phyloP scores from a whole-genome alignment of 2,113 vertebrate genomes.

The Numenius arquata region DNA sequence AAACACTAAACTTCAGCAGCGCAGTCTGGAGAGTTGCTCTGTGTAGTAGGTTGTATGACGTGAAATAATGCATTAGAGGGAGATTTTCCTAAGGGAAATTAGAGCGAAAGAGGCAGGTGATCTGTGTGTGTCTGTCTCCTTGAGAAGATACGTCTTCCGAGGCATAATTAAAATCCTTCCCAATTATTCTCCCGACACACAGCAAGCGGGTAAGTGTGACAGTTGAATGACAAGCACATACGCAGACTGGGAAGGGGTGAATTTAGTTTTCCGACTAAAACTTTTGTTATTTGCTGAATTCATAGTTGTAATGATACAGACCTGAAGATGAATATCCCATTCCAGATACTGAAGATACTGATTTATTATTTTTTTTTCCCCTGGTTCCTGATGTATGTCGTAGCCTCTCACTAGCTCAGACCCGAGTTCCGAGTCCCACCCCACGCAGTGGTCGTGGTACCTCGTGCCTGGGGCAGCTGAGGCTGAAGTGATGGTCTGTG shows the following conservation, averaged over 20 bases:
- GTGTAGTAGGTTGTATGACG: neutral
- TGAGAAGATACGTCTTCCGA: slow-evolving; percentile 26
- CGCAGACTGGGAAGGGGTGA: neutral
- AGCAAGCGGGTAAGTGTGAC: slow-evolving; percentile 1
- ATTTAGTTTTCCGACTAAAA: neutral
- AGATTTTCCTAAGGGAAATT: slow-evolving; percentile 66
- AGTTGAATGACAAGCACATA: slow-evolving; percentile 32
- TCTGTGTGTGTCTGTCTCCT: neutral
- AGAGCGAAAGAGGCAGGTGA: neutral
- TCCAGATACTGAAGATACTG: too few relatives aligned
- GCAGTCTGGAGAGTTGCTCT: neutral
- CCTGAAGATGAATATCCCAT: neutral
- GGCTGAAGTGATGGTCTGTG: neutral
- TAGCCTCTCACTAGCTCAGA: neutral
- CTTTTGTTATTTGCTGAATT: slow-evolving; percentile 5
- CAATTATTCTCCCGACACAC: neutral
- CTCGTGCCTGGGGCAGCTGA: neutral
- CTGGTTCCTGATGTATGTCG: neutral
- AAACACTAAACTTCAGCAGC: neutral
- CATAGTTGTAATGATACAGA: neutral
- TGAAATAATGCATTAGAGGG: slow-evolving; percentile 1
- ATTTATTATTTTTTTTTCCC: neutral
- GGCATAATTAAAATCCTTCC: slow-evolving; percentile 48
- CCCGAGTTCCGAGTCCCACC: neutral
- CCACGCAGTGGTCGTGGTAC: neutral